Percentiles rank a stretch among this genome's conserved stretches.
phyloP scores from a whole-genome alignment of 2,797 vertebrate species.

The Microctenopoma lineatum region DNA sequence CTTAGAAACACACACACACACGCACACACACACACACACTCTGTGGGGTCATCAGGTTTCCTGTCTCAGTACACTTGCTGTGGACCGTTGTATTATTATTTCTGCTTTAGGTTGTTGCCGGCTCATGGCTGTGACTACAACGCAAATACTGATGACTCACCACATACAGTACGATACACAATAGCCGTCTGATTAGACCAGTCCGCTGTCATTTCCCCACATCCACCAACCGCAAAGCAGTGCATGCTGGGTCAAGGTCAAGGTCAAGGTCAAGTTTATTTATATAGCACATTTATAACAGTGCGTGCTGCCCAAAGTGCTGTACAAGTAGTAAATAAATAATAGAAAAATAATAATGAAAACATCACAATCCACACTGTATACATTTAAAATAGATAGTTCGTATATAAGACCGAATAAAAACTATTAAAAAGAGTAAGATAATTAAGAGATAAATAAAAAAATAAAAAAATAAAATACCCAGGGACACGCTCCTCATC shows the following conservation, averaged over 20 bases:
- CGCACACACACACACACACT: background rate
- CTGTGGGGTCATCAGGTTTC: background rate
- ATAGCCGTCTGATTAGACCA: constrained; percentile 10
- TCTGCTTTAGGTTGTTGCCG: constrained; percentile 14
- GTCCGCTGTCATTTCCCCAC: constrained; percentile 3
- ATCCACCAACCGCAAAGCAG: constrained; percentile 33
- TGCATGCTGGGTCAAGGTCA: constrained; percentile 51
- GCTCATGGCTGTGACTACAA: constrained; percentile 23
- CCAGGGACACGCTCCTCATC: constrained; percentile 37
- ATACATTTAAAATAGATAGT: too few species aligned
- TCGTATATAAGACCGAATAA: too few species aligned
- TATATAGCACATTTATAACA: too few species aligned
- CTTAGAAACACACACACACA: background rate
- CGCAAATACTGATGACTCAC: constrained; percentile 38
- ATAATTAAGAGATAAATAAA: too few species aligned
- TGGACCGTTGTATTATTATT: background rate
- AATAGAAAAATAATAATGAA: too few species aligned
- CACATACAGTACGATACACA: background rate
- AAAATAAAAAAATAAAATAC: too few species aligned
- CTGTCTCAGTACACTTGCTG: background rate
- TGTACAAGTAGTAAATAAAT: too few species aligned
- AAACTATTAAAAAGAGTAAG: too few species aligned
- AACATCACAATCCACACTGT: too few species aligned
- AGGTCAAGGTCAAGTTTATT: too few species aligned
- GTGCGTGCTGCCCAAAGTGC: too few species aligned